Conservation (phyloP, 2,888 invertebrate species). For the Chrysolina oricalcia region DNA sequence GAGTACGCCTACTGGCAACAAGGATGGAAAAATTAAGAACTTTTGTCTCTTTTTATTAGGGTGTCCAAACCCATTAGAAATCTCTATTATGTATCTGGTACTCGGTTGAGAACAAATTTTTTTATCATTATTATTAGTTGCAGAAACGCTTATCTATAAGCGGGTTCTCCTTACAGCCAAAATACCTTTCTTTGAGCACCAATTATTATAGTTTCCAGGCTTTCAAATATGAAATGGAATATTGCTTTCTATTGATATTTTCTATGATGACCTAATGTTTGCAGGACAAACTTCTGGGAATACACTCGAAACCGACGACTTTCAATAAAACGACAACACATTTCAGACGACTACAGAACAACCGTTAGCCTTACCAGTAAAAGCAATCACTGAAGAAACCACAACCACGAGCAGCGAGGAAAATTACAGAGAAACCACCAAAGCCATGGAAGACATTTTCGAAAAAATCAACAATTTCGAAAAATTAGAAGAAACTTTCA, state of each 20-base stretch:
- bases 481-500: conserved; percentile 41
- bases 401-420: conserved; percentile 47
- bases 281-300: conserved; percentile 38
- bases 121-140: too few species aligned
- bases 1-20: too few species aligned
- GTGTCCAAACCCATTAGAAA: too few species aligned
- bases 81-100: too few species aligned
- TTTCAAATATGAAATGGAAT: not conserved
- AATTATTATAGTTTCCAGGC: too few species aligned
- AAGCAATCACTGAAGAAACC: conserved; percentile 57
- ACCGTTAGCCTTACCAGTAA: conserved; percentile 41
- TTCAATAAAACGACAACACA: not conserved
- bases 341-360: conserved; percentile 32
- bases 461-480: conserved; percentile 52
- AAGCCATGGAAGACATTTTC: conserved; percentile 49
- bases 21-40: too few species aligned
- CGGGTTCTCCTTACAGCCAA: too few species aligned
- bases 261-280: not conserved
- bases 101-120: too few species aligned
- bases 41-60: too few species aligned
- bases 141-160: too few species aligned
- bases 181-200: too few species aligned
- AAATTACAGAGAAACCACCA: conserved; percentile 42
- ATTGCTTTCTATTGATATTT: not conserved
- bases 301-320: conserved; percentile 26